Evolutionary conservation across 1,140 invertebrate genomes (phyloP), one percentile per base, ranked within the genome.

Genomic region (Ephestia elutella): DNA sequence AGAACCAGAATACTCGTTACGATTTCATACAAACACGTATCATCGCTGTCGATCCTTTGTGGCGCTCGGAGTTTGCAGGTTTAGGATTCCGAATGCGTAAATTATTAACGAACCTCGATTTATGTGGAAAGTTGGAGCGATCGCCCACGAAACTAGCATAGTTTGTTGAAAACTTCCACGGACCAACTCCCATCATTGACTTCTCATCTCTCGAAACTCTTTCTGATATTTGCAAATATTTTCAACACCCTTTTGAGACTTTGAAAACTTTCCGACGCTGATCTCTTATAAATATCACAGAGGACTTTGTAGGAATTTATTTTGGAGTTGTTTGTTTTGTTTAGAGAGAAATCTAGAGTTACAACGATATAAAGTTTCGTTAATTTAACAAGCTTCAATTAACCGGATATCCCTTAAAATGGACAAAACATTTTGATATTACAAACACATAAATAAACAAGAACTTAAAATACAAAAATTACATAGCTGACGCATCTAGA

Each of bases 71-170:
- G 5, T 44, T 44, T 7, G 1, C 13, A 15, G 38, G 38, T 17
- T 21, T 10, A 59, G 56, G 68, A 68, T 66, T 56, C 61, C 65
- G 63, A 71, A 75, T 65, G 60, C 64, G 59, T 73, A 71, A 70
- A 75, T 73, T 75, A 71, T 70, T 71, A 68, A 77, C 65, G 68
- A 68, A 67, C 56, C 67, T 50, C 61, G 68, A 78, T 78, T 78
- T 78, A 78, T 75, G 72, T 70, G 69, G 49, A 70, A 78, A 78
- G 72, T 75, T 74, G 56, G 50, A 15, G 32, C 56, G 62, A 64
- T 63, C 61, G 60, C 56, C 63, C 67, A 65, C 62, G 57, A 70
- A 75, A 71, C 69, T 71, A 62, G 60, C 53, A 49, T 51, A 63
- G 65, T 69, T 70, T 68, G 61, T 70, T 59, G 25, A 28, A 7